Evolutionary conservation across 1,140 invertebrate genomes (phyloP).

Genomic region (Brachionus rotundiformis): DNA sequence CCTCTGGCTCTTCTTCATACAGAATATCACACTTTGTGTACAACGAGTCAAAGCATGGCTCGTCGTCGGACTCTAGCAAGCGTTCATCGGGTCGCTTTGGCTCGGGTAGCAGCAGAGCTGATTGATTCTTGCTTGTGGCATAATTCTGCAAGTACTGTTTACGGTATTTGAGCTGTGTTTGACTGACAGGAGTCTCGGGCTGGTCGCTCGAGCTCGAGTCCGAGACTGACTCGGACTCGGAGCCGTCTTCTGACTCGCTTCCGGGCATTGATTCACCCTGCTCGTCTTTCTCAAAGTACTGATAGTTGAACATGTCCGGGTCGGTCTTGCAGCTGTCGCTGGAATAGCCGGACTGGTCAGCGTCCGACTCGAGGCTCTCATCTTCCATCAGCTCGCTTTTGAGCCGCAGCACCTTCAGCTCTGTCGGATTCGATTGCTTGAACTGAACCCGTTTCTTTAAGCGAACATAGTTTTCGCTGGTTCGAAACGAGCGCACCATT

Average conservation of each 20-base stretch:
- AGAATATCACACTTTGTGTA: neutral
- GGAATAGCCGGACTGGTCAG: neutral
- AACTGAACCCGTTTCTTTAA: neutral
- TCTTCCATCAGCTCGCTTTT: neutral
- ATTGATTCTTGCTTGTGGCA: neutral
- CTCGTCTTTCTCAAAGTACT: conserved; percentile 22
- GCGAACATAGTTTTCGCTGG: neutral
- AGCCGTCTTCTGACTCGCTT: neutral
- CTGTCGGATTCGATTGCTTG: neutral
- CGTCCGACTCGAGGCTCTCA: neutral
- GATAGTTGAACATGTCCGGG: conserved; percentile 37
- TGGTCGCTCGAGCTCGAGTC: neutral
- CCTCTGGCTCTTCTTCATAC: conserved; percentile 11
- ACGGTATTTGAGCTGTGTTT: neutral
- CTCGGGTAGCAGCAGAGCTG: no score
- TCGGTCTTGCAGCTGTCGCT: neutral
- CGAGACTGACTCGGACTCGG: neutral
- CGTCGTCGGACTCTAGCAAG: neutral
- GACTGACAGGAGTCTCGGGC: neutral
- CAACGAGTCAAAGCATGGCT: neutral
- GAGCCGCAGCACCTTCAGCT: neutral
- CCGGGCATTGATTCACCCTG: no score
- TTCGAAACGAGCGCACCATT: neutral
- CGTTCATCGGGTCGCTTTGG: no score
- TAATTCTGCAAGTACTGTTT: neutral